Evolutionary conservation across 2,797 vertebrate genomes (phyloP), one percentile per base, ranked within the genome.

Genomic region (Austrolebias charrua): DNA sequence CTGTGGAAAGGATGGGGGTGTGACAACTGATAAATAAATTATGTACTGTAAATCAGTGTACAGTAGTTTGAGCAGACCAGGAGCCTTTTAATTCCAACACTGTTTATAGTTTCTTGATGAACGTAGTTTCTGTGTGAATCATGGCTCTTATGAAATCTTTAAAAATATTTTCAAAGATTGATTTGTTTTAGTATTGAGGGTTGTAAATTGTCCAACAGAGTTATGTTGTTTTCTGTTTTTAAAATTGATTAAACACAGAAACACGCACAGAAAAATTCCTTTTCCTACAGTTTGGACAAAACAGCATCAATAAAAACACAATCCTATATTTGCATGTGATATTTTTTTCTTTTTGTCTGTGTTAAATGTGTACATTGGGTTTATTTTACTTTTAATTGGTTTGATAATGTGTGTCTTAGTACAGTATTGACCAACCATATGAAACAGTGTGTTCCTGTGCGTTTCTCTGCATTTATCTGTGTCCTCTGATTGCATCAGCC

Each of bases 401-500:
- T 29, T 67, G 48, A 50, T 16, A 33, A 18, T 46, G 44, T 38
- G 16, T 60, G 7, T 51, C 7, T 31, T 19, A 49, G 11, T 40
- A 13, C 24, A n/a, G n/a, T n/a, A n/a, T n/a, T 62, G 63, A 56
- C 51, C 62, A 57, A 59, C 18, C 48, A 54, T 4, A 52, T 24
- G 3, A 66, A 73, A 24, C 18, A 33, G 45, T 79, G 46, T 64
- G 48, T 69, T 18, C 4, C 4, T 33, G 45, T 59, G 52, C 73
- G 58, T 65, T 63, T 20, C 19, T 55, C 28, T 31, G 43, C 5
- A 52, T 48, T 57, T 60, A 46, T 65, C 11, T 62, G 43, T 88
- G 80, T 88, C 84, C 82, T 45, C 43, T 61, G 45, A 69, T 90
- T 89, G 80, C 88, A 86, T 91, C 85, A 90, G 63, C 38, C 14